Evolutionary conservation across 1,140 invertebrate genomes (phyloP), one percentile per base, ranked within the genome.

Genomic region (Drosophila nigromelanica): DNA sequence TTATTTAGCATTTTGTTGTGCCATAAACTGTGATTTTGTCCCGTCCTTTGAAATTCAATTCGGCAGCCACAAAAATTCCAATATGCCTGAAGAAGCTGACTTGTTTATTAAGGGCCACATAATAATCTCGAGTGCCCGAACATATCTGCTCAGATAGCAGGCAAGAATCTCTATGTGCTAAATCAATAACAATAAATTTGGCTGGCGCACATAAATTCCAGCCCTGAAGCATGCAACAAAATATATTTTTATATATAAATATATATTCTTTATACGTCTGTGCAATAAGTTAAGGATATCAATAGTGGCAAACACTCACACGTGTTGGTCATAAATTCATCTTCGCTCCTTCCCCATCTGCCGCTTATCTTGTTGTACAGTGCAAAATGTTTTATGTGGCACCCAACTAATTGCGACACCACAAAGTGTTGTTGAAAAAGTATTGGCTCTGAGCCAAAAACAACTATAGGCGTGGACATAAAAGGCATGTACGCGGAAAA

Each of bases 131-230:
- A 67, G 70, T 52, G 50, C 12, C 11, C 33, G 15, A 21, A 60
- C 71, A 62, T 54, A 15, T 27, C 21, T 18, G 47, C 21, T 4
- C 21, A 24, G 21, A 24, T 24, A 39, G n/a, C 14, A 63, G 27
- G 5, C 48, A 12, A 39, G 68, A 45, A 54, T 52, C 47, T 30
- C 27, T n/a, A 45, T 58, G 63, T 33, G 51, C 63, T 64, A 67
- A 86, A 82, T 82, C 82, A 86, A 86, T 87, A 78, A 67, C 83
- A 82, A 86, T 86, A 86, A 87, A 74, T 87, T 63, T 76, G 62
- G 56, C 62, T 43, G 64, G 51, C 59, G 24, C 51, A 67, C 60
- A 87, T 78, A 87, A 86, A 86, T 74, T 75, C 47, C 14, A 45
- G 42, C 52, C 66, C 55, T 14, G 24, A 43, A 24, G 70, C 56